Percentiles rank a stretch among this genome's conserved stretches.
Evolutionary conservation across 2,797 vertebrate genomes (phyloP).

Genomic region (Hephaestus fuliginosus): DNA sequence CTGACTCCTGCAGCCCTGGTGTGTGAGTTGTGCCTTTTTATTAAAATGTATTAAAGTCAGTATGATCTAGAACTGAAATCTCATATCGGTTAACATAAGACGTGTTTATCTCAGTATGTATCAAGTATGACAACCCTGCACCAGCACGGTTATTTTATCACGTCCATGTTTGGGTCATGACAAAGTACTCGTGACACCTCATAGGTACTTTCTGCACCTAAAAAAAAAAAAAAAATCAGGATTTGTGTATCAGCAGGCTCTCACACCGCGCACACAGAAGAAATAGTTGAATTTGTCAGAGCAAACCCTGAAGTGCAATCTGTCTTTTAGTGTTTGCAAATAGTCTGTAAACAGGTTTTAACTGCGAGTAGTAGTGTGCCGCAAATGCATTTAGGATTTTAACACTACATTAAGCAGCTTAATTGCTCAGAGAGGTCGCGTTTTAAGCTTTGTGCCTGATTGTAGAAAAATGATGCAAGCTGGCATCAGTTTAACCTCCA

Average conservation of each 20-base stretch:
- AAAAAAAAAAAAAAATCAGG: neutral
- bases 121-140: neutral
- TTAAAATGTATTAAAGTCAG: neutral
- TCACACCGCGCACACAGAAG: neutral
- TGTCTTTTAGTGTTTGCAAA: neutral
- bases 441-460: neutral
- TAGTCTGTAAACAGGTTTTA: constrained; percentile 14
- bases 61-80: neutral
- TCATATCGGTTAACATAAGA: accelerated
- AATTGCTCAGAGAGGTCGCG: neutral
- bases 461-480: neutral
- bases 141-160: neutral
- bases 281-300: neutral
- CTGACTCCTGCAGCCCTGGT: constrained; percentile 10
- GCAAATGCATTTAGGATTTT: constrained; percentile 20
- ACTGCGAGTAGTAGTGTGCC: neutral
- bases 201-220: neutral
- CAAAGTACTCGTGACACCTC: neutral
- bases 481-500: neutral
- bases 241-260: neutral
- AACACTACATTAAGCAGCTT: constrained; percentile 4
- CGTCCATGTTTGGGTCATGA: neutral
- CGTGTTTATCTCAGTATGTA: neutral
- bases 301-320: neutral
- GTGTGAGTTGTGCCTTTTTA: constrained; percentile 3